phyloP scores from a whole-genome alignment of 2,113 vertebrate genomes.

The Phalacrocorax carbo region DNA sequence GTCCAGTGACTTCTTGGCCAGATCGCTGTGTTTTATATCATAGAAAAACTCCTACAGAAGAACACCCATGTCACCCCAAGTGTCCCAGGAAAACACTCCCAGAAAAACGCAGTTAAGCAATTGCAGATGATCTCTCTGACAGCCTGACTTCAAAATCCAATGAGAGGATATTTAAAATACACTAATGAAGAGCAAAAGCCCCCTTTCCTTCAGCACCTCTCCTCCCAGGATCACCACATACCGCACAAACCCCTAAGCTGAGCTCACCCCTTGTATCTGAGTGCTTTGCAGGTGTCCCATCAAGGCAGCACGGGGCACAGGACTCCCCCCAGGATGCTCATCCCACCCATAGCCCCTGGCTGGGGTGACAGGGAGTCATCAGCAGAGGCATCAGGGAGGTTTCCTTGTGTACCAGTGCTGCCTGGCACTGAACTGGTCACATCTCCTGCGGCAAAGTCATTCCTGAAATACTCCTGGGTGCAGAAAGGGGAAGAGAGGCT shows the following conservation, averaged over 20 bases:
- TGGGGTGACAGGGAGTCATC: accelerated
- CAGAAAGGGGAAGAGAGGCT: not conserved
- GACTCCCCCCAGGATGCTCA: not conserved
- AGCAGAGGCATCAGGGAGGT: not conserved
- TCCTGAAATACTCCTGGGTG: not conserved
- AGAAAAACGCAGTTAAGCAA: not conserved
- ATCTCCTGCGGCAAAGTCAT: not conserved
- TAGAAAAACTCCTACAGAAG: constrained; percentile 91
- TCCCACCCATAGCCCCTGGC: not conserved
- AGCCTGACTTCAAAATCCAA: not conserved
- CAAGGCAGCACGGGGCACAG: not conserved
- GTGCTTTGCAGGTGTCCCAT: not conserved
- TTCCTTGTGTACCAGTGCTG: accelerated
- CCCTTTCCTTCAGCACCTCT: not conserved
- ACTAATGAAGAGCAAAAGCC: accelerated
- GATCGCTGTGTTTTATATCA: constrained; percentile 93
- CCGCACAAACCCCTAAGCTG: not conserved
- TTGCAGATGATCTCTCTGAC: accelerated
- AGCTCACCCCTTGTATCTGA: not conserved
- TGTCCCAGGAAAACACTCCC: not conserved
- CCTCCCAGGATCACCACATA: not conserved
- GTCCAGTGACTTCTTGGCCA: constrained; percentile 96
- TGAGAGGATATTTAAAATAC: not conserved
- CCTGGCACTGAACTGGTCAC: not conserved
- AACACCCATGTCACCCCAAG: not conserved